Evolutionary conservation across 53 echinoderm and acorn worm genomes (phyloP).

Genomic region (Pentamera pediparva): DNA sequence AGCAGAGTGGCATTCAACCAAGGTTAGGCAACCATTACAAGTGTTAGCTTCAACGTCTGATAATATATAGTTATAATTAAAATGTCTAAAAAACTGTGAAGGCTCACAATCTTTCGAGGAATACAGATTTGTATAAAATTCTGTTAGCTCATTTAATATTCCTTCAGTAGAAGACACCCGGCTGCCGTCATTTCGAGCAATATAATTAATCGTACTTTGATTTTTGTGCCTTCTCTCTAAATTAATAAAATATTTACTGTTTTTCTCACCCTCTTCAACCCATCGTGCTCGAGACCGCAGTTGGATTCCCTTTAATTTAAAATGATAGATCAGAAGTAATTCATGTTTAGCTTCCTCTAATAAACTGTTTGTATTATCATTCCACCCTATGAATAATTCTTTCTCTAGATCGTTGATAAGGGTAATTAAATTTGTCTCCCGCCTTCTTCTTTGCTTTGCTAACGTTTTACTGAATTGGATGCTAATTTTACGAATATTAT

Average conservation of each 20-base stretch:
- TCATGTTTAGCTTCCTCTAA: slow-evolving; percentile 23
- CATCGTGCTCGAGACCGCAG: slow-evolving; percentile 1
- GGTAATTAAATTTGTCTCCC: not conserved
- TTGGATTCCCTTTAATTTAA: not conserved
- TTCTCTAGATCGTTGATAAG: not conserved
- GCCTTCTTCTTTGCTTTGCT: not conserved
- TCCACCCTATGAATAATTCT: not conserved
- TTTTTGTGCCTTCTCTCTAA: not conserved
- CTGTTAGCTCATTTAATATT: not conserved
- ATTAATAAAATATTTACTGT: not conserved
- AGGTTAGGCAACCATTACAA: not conserved
- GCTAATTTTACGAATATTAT: slow-evolving; percentile 9
- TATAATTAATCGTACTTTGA: not conserved
- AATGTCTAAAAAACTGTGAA: not conserved
- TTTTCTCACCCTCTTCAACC: slow-evolving; percentile 1
- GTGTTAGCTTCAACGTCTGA: not conserved
- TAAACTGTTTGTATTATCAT: not conserved
- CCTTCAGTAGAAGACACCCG: not conserved
- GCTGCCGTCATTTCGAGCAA: not conserved
- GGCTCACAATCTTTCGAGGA: no score
- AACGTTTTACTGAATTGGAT: not conserved
- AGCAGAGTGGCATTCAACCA: not conserved
- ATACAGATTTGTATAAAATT: not conserved
- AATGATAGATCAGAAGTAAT: not conserved
- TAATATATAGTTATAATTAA: not conserved